A percentile compares a stretch with the other conserved stretches of the same genome.
Evolutionary conservation across 2,797 vertebrate genomes (phyloP).

Genomic region (Onychomys torridus): DNA sequence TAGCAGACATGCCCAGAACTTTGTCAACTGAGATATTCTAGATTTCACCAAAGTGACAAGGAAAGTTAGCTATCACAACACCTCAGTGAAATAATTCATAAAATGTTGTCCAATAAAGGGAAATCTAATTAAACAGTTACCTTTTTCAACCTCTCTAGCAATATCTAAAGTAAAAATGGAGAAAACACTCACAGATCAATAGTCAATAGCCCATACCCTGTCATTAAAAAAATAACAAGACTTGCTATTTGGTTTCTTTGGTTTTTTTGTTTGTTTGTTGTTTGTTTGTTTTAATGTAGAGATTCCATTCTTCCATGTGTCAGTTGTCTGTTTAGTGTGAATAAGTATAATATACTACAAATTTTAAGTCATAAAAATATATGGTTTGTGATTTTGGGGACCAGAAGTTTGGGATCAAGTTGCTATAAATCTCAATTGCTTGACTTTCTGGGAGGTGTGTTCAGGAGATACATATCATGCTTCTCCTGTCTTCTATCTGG

Average conservation of each 20-base stretch:
- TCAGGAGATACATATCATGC: no score
- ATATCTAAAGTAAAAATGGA: neutral
- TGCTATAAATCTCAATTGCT: rapidly evolving
- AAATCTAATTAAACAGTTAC: neutral
- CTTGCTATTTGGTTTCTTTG: neutral
- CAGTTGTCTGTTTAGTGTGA: neutral
- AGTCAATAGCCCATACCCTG: neutral
- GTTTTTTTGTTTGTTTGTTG: neutral
- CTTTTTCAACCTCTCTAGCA: neutral
- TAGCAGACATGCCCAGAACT: neutral
- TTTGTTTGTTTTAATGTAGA: no score
- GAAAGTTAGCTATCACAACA: neutral
- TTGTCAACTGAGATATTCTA: no score
- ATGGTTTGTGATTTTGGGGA: neutral
- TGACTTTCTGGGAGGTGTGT: neutral
- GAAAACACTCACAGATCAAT: neutral
- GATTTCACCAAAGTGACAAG: neutral
- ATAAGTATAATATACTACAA: neutral
- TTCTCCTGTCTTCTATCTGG: neutral
- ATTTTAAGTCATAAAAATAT: neutral
- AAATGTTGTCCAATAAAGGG: neutral
- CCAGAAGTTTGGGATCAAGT: neutral
- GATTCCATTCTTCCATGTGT: neutral
- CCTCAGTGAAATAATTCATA: neutral
- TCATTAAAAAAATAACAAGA: neutral